Conservation (phyloP, 2,888 invertebrate genomes). For the Tinea pellionella region DNA sequence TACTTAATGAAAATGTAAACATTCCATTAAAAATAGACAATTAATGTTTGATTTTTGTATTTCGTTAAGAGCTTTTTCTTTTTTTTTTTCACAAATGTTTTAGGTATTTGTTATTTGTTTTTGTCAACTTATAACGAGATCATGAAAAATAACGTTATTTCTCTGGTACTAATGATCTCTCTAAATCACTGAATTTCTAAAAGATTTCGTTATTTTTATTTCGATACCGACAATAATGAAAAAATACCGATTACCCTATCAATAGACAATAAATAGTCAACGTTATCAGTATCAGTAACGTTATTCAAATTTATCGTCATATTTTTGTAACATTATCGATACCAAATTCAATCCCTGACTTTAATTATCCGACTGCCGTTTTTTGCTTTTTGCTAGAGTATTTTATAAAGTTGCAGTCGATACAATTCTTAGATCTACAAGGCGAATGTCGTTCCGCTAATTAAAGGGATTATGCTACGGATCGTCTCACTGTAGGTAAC, state of each 20-base stretch:
- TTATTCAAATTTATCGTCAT: too few species aligned
- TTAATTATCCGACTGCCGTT: too few species aligned
- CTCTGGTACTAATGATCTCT: neutral
- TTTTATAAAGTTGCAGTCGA: neutral
- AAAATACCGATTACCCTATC: too few species aligned
- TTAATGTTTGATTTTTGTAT: neutral
- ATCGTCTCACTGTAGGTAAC: conserved; percentile 23
- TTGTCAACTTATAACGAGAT: too few species aligned
- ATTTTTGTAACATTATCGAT: too few species aligned
- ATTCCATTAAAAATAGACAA: neutral
- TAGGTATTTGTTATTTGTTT: too few species aligned
- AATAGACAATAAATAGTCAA: too few species aligned
- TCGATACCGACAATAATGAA: too few species aligned
- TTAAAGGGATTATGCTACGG: conserved; percentile 43
- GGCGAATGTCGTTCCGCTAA: conserved; percentile 30
- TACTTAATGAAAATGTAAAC: conserved; percentile 5
- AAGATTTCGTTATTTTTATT: too few species aligned
- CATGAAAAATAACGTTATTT: too few species aligned
- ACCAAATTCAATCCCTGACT: too few species aligned
- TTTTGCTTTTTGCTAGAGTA: neutral
- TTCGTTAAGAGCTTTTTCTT: neutral
- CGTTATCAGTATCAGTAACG: too few species aligned
- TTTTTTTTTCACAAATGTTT: neutral
- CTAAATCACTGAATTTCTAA: neutral
- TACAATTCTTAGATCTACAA: neutral